Percentiles rank a stretch among this genome's conserved stretches.
phyloP scores from a whole-genome alignment of 2,797 vertebrate genomes.

The Tokudaia muenninki region DNA sequence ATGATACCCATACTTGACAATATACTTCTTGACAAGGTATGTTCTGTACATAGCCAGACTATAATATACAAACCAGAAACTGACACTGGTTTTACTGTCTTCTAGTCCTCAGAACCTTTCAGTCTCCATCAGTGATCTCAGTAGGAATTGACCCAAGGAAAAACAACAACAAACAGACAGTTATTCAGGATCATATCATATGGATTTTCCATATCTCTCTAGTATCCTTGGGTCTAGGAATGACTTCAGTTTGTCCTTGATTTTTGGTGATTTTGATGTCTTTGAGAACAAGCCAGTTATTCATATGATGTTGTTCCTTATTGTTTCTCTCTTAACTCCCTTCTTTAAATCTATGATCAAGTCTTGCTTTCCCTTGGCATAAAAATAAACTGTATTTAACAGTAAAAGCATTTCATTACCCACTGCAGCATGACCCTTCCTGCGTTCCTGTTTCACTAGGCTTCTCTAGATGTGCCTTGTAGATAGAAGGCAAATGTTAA shows the following conservation, averaged over 20 bases:
- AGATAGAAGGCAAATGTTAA: accelerated
- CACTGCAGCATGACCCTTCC: not conserved
- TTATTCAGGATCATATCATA: not conserved
- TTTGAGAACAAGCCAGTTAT: not conserved
- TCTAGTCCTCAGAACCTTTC: not conserved
- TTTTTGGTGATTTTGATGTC: not conserved
- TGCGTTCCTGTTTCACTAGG: no score
- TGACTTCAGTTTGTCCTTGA: not conserved
- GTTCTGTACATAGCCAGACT: not conserved
- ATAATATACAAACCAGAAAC: not conserved
- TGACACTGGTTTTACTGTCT: not conserved
- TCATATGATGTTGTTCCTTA: not conserved
- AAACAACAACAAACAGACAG: not conserved
- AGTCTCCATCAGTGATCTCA: not conserved
- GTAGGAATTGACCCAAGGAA: not conserved
- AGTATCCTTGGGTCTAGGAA: not conserved
- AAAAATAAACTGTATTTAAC: not conserved
- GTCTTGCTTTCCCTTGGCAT: not conserved
- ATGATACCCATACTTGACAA: not conserved
- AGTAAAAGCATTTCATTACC: not conserved
- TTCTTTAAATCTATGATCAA: not conserved
- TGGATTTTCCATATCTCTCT: not conserved
- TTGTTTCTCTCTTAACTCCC: not conserved
- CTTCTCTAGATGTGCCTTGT: not conserved
- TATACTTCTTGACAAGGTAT: not conserved